Evolutionary conservation across 2,888 invertebrate genomes (phyloP), one percentile per base, ranked within the genome.

Genomic region (Ferdinandea cuprea): DNA sequence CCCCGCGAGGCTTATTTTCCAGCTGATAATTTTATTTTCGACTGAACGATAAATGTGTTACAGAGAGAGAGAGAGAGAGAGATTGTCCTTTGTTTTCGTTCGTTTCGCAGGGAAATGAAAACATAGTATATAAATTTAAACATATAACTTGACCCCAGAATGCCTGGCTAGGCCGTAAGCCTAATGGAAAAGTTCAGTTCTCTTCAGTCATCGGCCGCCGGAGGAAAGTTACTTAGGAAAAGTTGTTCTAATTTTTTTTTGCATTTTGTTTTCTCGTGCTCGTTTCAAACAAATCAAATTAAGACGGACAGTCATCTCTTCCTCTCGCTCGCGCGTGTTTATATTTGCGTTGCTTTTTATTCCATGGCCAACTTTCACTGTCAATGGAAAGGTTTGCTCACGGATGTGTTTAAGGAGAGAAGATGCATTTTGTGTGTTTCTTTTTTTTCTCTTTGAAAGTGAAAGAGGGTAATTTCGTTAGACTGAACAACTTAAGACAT

Each of bases 111-210:
- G 25, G 25, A 25, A 25, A 25, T 25, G 25, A 25, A 25, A 25
- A 25, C 25, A 37, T 8, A 13, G 1, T 46, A 19, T 42, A 59
- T 30, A 59, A 28, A 37, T 42, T 42, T 25, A 7, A 30, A 37
- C 21, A 1, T 21, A 37, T 6, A 48, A 44, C 56, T 58, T 69
- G 59, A 61, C 50, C 42, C 25, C 32, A 13, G 32, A 17, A 17
- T 52, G 25, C 30, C 50, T 52, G 25, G 42, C 50, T 32, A 8
- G 37, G 65, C 50, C 19, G 52, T 28, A n/a, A 42, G 59, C 42
- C 71, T 71, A 71, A 71, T 71, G 71, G 71, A 71, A 71, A 71
- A 71, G 71, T 71, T 71, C 48, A 40, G 21, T 40, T 19, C n/a
- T 19, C n/a, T 11, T 48, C 25, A 2, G 25, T 25, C 25, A 3